Evolutionary conservation across 2,888 invertebrate genomes (phyloP), one percentile per base, ranked within the genome.

Genomic region (Pyrrhosoma nymphula): DNA sequence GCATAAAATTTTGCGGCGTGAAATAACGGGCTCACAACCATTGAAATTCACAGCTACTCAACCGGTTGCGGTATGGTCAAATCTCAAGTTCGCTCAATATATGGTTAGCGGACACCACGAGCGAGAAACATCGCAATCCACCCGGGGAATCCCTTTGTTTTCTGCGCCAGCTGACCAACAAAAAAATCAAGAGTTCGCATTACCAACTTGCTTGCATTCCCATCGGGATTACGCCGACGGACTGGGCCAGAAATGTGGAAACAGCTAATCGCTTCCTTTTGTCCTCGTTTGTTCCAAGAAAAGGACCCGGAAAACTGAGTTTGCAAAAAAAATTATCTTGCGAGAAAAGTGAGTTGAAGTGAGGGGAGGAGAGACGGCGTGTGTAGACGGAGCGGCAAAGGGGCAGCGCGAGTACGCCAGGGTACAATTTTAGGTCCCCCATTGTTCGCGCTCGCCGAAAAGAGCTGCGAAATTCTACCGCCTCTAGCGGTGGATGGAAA

Each of bases 141-240:
- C 30, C 35, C 82, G 35, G 35, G 82, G 82, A 82, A 30, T 82
- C n/a, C 82, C 82, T 82, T 82, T 82, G 82, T 82, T 82, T 82
- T 82, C 82, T 18, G 82, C 35, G 35, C 35, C 30, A 82, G 10
- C 4, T 14, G 82, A 35, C 30, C 30, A 82, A 12, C 35, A 30
- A 14, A 82, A 82, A 82, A 82, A 14, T n/a, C 10, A n/a, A 16
- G 82, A 30, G 82, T 16, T 35, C 35, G 18, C 16, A 35, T 35
- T 82, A 82, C 75, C 75, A n/a, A 60, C 3, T 35, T 35, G 82
- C 30, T 82, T 82, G 82, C 1, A 16, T 35, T 18, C 35, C 82
- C 82, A 18, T 12, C 12, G 82, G 82, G 35, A 30, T 82, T 16
- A 14, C 30, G 35, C 82, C 35, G 30, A 14, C 30, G 82, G n/a